A percentile compares a stretch with the other conserved stretches of the same genome.
Conservation (phyloP, 1,140 invertebrate species). For the Potamilus streckersoni region DNA sequence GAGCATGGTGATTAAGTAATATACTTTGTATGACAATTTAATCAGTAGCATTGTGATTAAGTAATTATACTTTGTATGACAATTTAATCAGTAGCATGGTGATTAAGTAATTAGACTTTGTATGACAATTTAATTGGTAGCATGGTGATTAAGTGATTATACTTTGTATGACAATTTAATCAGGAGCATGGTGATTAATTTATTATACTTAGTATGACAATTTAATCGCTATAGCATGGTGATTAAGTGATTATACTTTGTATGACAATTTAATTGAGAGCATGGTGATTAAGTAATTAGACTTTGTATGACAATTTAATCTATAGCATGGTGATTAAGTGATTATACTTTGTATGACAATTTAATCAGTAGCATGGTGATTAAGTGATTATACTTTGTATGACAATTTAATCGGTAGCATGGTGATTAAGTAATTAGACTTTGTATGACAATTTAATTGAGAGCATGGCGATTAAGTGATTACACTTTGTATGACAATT, state of each 20-base stretch:
- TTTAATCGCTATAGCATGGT: background rate
- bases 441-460: conserved; percentile 17
- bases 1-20: background rate
- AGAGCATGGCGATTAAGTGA: too few species aligned
- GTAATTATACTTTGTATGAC: conserved; percentile 7
- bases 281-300: background rate
- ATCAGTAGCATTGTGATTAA: too few species aligned
- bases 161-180: conserved; percentile 8
- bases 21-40: conserved; percentile 11
- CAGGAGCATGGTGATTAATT: too few species aligned
- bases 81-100: background rate
- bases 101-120: conserved; percentile 2
- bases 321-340: too few species aligned
- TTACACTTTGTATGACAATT: conserved; percentile 14
- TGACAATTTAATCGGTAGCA: background rate
- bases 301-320: conserved; percentile 8
- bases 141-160: background rate
- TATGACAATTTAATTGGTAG: conserved; percentile 4
- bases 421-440: background rate
- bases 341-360: conserved; percentile 14
- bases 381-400: conserved; percentile 7
- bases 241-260: conserved; percentile 4
- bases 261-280: conserved; percentile 9
- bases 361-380: background rate
- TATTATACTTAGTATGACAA: conserved; percentile 11